phyloP scores from a whole-genome alignment of 2,113 vertebrate genomes.

The Anarhynchus alexandrinus region DNA sequence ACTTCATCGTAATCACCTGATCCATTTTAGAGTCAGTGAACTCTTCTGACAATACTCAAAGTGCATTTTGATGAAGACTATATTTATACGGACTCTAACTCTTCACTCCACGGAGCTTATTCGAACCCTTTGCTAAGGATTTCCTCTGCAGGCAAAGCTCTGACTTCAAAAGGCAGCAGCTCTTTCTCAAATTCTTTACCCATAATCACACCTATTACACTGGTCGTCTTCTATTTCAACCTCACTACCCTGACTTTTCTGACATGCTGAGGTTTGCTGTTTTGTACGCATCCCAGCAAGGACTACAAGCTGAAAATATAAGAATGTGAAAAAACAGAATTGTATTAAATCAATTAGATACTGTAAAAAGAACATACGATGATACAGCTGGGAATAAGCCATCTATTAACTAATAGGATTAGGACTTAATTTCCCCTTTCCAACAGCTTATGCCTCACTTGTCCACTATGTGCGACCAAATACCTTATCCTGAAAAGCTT shows the following conservation, averaged over 20 bases:
- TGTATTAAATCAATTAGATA: neutral
- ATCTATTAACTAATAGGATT: slow-evolving; percentile 30
- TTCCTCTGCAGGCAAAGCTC: slow-evolving; percentile 7
- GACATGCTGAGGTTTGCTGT: neutral
- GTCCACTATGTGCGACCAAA: neutral
- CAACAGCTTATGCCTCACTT: neutral
- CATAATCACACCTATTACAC: neutral
- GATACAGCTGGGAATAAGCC: neutral
- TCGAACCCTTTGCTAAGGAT: neutral
- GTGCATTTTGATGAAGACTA: neutral
- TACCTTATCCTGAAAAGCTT: neutral
- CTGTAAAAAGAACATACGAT: neutral
- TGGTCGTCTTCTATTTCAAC: neutral
- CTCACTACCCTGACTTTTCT: rapidly evolving
- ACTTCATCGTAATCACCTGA: neutral
- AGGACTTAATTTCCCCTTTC: neutral
- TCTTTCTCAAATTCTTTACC: neutral
- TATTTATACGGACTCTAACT: neutral
- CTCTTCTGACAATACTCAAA: neutral
- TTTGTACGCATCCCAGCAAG: neutral
- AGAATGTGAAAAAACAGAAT: neutral
- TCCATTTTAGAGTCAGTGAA: neutral
- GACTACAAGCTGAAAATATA: neutral
- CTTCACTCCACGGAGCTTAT: neutral
- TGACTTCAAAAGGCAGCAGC: neutral